phyloP scores from a whole-genome alignment of 2,888 invertebrate genomes.

The Nomada goodeniana region DNA sequence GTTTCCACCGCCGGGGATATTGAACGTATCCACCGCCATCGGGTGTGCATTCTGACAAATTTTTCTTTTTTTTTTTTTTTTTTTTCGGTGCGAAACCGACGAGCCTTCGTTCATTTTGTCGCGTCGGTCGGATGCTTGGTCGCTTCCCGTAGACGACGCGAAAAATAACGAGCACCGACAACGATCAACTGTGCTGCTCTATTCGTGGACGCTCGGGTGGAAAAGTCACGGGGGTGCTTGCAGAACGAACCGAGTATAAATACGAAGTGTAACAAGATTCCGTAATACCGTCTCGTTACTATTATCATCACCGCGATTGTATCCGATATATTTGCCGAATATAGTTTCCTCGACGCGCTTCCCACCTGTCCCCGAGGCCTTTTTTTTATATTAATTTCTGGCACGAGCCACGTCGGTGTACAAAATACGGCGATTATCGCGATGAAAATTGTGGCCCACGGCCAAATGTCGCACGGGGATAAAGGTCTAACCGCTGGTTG shows the following conservation, averaged over 20 bases:
- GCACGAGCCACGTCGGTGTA: constrained; percentile 4
- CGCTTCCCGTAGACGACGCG: constrained; percentile 21
- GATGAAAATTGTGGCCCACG: constrained; percentile 72
- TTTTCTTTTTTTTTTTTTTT: constrained; percentile 36
- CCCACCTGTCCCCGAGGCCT: too few relatives aligned
- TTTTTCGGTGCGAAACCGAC: constrained; percentile 27
- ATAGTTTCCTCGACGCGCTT: too few relatives aligned
- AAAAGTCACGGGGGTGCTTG: too few relatives aligned
- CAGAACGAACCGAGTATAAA: too few relatives aligned
- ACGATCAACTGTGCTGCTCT: constrained; percentile 40
- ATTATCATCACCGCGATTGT: too few relatives aligned
- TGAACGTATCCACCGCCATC: constrained; percentile 51
- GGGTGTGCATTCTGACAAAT: constrained; percentile 55
- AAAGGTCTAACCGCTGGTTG: constrained; percentile 73
- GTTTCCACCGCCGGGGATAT: constrained; percentile 45
- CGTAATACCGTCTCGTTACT: too few relatives aligned
- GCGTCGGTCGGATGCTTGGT: not conserved
- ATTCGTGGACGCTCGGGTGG: not conserved
- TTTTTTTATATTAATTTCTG: not conserved
- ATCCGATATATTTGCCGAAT: too few relatives aligned
- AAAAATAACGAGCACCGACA: constrained; percentile 49
- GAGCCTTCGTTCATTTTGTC: constrained; percentile 11
- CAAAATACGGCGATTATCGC: constrained; percentile 61
- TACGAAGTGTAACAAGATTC: too few relatives aligned
- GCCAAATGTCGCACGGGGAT: constrained; percentile 76